Evolutionary conservation across 2,888 invertebrate species (phyloP), one percentile per base, ranked within the genome.

Genomic region (Aquatica leii): DNA sequence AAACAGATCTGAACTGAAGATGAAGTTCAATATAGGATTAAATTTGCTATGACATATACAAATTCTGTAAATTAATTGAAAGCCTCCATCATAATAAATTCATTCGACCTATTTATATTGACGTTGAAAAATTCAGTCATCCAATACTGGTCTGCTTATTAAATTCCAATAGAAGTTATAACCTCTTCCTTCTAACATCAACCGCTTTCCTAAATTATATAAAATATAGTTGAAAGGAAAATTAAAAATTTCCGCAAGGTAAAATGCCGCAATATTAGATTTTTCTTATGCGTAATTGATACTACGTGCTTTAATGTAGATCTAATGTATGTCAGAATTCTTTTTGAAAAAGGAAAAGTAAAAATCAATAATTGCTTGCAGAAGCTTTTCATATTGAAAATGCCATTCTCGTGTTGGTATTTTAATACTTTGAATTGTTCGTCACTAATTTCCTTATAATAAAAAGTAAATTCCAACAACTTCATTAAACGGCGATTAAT

Each of bases 91-190:
- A 40, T 48, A n/a, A n/a, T n/a, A 57, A 56, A 61, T 52, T 49
- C 53, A 57, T 62, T 56, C 41, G 31, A 40, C n/a, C 24, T 37
- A 52, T 62, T 57, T 56, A 63, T 63, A 58, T 59, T 34, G 54
- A 59, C 43, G 40, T 50, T 53, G 53, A 20, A 49, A 62, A 63
- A 58, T 59, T 54, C 59, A 50, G 40, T 50, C 49, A 31, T 54
- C 41, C 62, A 53, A 58, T 58, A 59, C 49, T 58, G 48, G 62
- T 58, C 51, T 37, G 43, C 51, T 64, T 64, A 64, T 64, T 64
- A 64, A 64, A 64, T 64, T 64, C 64, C 64, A 41, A 55, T 55
- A 59, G 43, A 52, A 55, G 52, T 59, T 59, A 64, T 59, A 46
- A 57, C 62, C 57, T 21, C 17, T 21, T 31, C 21, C 51, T 60